Evolutionary conservation across 2,797 vertebrate genomes (phyloP).

Genomic region (Myiothlypis chrysogaster): DNA sequence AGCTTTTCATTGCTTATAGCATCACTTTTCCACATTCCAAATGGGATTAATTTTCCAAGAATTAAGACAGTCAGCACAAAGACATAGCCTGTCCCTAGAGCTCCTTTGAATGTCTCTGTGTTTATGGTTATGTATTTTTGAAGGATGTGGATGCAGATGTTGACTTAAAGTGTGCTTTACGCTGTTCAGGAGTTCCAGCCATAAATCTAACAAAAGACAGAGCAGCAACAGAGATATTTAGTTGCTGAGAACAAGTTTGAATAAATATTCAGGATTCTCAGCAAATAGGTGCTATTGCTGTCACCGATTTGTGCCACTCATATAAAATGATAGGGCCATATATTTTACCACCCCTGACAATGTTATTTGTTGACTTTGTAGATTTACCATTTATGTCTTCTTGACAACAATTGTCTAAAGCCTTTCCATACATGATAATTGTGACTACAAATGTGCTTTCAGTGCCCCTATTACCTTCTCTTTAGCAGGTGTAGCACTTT

Average conservation of each 20-base stretch:
- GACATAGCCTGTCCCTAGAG: neutral
- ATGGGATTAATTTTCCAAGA: neutral
- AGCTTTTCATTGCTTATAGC: neutral
- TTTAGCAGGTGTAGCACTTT: slow-evolving; percentile 70
- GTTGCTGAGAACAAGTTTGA: neutral
- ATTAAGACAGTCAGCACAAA: neutral
- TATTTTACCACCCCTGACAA: neutral
- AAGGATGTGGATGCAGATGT: neutral
- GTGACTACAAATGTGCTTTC: slow-evolving; percentile 43
- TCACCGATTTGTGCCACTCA: neutral
- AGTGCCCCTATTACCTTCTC: slow-evolving; percentile 50
- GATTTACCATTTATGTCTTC: neutral
- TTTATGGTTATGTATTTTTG: neutral
- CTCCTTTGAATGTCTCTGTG: neutral
- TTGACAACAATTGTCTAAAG: slow-evolving; percentile 31
- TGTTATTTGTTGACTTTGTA: slow-evolving; percentile 17
- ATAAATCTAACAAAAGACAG: slow-evolving; percentile 9
- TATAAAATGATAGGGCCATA: neutral
- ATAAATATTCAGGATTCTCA: neutral
- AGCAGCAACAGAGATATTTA: neutral
- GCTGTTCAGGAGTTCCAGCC: neutral
- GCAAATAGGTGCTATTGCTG: slow-evolving; percentile 1
- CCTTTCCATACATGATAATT: neutral
- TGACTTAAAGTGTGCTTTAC: neutral
- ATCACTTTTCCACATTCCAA: neutral